Conservation (phyloP, 2,113 vertebrate species). For the Phalacrocorax carbo region DNA sequence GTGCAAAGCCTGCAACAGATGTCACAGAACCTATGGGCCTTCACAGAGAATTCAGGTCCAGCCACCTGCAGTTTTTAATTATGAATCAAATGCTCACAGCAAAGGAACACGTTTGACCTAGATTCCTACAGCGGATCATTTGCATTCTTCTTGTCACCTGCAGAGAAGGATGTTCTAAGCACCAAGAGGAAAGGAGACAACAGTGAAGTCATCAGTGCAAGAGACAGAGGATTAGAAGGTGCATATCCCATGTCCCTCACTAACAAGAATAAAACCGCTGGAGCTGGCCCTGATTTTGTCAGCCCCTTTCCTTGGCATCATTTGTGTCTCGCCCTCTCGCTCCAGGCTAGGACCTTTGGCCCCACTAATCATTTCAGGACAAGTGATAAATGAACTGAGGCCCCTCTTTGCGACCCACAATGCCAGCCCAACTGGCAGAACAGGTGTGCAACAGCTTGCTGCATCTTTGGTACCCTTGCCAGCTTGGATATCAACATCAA, state of each 20-base stretch:
- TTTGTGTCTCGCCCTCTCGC: background rate
- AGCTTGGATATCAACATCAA: background rate
- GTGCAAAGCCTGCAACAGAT: background rate
- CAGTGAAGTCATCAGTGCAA: fast-evolving
- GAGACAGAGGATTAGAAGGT: background rate
- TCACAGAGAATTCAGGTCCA: background rate
- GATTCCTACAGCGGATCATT: background rate
- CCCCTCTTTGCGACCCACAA: background rate
- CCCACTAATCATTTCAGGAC: background rate
- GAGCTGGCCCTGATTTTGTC: background rate
- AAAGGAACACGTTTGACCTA: background rate
- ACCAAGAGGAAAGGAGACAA: background rate
- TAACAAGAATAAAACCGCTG: background rate
- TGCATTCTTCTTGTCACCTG: background rate
- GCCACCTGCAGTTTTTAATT: background rate
- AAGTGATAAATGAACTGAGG: background rate
- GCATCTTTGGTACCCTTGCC: background rate
- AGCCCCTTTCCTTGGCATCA: background rate
- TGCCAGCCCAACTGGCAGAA: background rate
- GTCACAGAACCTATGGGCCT: background rate
- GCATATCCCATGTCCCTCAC: background rate
- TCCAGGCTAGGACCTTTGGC: background rate
- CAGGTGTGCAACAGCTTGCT: background rate
- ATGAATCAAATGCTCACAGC: background rate
- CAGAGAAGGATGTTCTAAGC: background rate